Base-by-base conservation (phyloP, 2,888 invertebrate genomes). In the Busseola fusca region DNA sequence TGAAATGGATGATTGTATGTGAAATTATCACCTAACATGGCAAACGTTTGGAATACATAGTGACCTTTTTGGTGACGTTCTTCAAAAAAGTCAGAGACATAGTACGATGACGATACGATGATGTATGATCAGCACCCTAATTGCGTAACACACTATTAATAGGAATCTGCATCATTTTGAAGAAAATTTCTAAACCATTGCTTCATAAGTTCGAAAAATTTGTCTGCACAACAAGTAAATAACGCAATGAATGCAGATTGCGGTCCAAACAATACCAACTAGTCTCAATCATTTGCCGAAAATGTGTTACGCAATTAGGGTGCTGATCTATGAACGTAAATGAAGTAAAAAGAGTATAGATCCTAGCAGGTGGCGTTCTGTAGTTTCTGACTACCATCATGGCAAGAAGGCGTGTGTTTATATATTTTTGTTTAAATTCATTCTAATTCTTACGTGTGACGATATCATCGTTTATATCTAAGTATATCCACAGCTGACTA, bases 1-100 rank as follows among this genome's bases (percentile, higher is more conserved):
- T 64, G 63, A 45, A 75, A 56, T 18, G 69, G 18, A 54, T 25
- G 48, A 16, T 16, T 21, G 6, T 34, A 12, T 60, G 56, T 7
- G 25, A n/a, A 42, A 62, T 62, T 16, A 52, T 37, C 10, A 21
- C 1, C 6, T 27, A 34, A 45, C 6, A 62, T 1, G 10, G n/a
- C 6, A n/a, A 45, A 45, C 18, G 27, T 3, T 27, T 16, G 16
- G 25, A 54, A 27, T 54, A 27, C 40, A 27, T 54, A 16, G 14
- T 54, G 25, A 25, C 16, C 16, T 52, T 16, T 0, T 52, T 52
- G 14, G 52, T 52, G 25, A 52, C 25, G 14, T 25, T 52, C 14
- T 25, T 25, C n/a, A 25, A 1, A 25, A 25, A 52, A 14, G 14
- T 25, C 25, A 25, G 5, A 6, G 12, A 2, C 14, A 2, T n/a